phyloP scores from a whole-genome alignment of 2,113 vertebrate genomes.

The Gobio gobio region DNA sequence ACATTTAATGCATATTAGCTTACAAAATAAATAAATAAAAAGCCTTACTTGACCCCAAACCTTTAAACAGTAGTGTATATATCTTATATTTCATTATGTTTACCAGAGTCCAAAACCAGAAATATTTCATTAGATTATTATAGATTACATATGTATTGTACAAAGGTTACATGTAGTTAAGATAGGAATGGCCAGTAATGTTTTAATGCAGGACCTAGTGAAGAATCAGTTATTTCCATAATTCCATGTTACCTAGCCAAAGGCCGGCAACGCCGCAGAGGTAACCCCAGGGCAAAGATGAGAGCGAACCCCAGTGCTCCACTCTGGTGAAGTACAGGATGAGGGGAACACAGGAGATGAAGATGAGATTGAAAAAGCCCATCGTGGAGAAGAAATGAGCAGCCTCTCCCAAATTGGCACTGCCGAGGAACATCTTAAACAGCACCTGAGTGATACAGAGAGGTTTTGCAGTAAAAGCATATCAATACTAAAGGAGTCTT shows the following conservation, averaged over 20 bases:
- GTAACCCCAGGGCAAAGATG: constrained; percentile 94
- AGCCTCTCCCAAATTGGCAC: constrained; percentile 92
- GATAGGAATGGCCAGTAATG: neutral
- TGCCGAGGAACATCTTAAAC: constrained; percentile 98
- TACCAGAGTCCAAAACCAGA: neutral
- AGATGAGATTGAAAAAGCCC: constrained; percentile 97
- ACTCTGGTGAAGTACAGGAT: constrained; percentile 95
- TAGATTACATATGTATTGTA: too few species aligned
- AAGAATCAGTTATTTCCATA: neutral
- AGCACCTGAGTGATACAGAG: constrained; percentile 80
- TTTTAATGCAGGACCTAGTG: neutral
- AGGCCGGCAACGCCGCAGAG: constrained; percentile 94
- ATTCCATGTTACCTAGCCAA: constrained; percentile 85
- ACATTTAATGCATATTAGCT: neutral
- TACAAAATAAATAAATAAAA: neutral
- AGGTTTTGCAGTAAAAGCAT: constrained; percentile 24
- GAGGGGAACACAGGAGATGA: constrained; percentile 93
- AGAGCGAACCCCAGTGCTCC: constrained; percentile 95
- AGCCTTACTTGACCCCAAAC: neutral
- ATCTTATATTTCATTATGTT: neutral
- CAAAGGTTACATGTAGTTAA: too few species aligned
- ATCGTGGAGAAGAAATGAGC: constrained; percentile 96
- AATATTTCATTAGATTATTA: neutral
- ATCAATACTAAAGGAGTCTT: neutral
- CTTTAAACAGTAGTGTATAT: neutral